Percentiles rank a stretch among this genome's conserved stretches.
These are phyloP conservation scores for Oenanthe melanoleuca DNA, from an alignment of 2,113 vertebrate species.

Conservation along the genomic window DNA sequence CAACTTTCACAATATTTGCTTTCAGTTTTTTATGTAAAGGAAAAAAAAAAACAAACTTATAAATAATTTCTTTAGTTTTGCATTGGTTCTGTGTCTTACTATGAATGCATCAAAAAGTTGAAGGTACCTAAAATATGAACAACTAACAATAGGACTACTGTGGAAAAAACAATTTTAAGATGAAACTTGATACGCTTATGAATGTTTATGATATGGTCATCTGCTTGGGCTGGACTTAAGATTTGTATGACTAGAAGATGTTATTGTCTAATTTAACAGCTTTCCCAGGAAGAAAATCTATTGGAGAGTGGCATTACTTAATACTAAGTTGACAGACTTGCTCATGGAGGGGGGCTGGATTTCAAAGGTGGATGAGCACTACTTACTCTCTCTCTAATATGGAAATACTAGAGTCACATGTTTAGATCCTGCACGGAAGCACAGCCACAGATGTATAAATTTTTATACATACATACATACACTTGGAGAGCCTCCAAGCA, in stretches of 20 bases:
- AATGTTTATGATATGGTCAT: background rate
- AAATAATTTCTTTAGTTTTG: background rate
- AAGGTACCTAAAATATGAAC: background rate
- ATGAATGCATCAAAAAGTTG: background rate
- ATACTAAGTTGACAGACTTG: background rate
- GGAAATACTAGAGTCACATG: background rate
- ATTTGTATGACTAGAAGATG: background rate
- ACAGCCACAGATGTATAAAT: background rate
- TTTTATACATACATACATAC: background rate
- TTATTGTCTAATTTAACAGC: background rate
- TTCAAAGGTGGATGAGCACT: background rate
- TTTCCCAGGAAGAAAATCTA: background rate
- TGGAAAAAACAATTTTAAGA: background rate
- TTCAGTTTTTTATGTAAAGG: background rate
- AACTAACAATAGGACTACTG: background rate
- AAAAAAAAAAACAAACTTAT: background rate
- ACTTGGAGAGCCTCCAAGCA: background rate
- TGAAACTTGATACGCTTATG: background rate
- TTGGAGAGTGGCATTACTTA: background rate
- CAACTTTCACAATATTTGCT: background rate
- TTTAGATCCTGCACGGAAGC: background rate
- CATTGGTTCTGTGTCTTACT: background rate
- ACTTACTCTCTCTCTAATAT: background rate
- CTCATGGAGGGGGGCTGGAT: background rate
- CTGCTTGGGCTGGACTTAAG: background rate